Base-by-base conservation (phyloP, 2,888 invertebrate species). In the Rotaria magnacalcarata region DNA sequence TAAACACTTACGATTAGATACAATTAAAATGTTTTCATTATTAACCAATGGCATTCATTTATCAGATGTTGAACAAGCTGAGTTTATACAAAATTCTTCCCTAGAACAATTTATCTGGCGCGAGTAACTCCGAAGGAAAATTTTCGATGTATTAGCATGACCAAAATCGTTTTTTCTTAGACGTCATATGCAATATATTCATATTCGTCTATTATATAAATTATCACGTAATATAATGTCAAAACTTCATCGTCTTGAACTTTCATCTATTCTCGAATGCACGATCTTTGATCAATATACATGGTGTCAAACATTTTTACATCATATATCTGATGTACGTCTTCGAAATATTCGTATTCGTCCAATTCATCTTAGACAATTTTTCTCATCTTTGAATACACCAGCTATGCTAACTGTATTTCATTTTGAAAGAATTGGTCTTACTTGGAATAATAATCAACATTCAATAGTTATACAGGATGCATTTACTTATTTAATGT, bases 151-250 rank as follows among this genome's bases (percentile, higher is more conserved):
- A 52, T 52, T 7, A 10, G 52, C 50, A 52, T 16, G 14, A 52
- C 14, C 3, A 16, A 14, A 11, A 52, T 52, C 16, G 11, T 52
- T 8, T 52, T 52, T 3, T 52, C 16, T 52, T 34, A 67, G 67
- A 67, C 67, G 67, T 67, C 75, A 80, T 47, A 47, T 80, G 41
- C 75, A 80, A 80, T 47, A 80, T 80, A 80, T 80, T 47, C 75
- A 80, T 47, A 80, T 80, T 21, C 75, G 47, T 47, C n/a, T 80
- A 80, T n/a, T 80, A 47, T 41, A 47, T 41, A 80, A 80, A 80
- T n/a, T 80, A 80, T 80, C 41, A 47, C 14, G 24, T 6, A 80
- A 24, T 80, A 47, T 47, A 4, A 80, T 47, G 10, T 47, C 41
- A 10, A 80, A 47, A 24, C 47, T 80, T 10, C 4, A 27, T 67